phyloP scores from a whole-genome alignment of 2,797 vertebrate species.

The Pyrocephalus nanus region DNA sequence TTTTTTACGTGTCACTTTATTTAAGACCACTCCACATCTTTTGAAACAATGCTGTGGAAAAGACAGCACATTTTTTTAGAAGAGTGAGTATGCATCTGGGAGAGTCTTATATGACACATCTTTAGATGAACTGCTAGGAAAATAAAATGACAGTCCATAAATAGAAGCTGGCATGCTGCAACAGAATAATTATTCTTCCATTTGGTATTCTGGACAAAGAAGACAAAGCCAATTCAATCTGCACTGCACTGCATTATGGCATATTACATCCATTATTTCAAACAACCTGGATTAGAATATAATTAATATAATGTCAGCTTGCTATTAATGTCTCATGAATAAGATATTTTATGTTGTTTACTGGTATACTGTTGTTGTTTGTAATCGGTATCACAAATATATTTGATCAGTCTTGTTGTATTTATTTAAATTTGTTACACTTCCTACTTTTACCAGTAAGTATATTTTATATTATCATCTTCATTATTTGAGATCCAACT shows the following conservation, averaged over 20 bases:
- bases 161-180: neutral
- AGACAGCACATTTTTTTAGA: neutral
- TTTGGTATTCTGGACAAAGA: conserved; percentile 28
- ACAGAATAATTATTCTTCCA: conserved; percentile 1
- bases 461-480: neutral
- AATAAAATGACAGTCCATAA: conserved; percentile 12
- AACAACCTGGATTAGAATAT: neutral
- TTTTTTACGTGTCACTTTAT: neutral
- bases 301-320: neutral
- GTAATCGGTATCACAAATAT: neutral
- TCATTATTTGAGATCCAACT: neutral
- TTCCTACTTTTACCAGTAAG: neutral
- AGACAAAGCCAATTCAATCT: conserved; percentile 15
- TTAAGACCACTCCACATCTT: neutral
- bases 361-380: neutral
- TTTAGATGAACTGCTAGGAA: neutral
- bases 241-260: neutral
- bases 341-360: neutral
- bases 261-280: neutral
- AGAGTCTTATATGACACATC: neutral
- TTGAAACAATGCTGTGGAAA: neutral
- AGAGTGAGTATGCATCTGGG: neutral
- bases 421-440: neutral
- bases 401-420: neutral
- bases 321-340: neutral